Percentiles rank a stretch among this genome's conserved stretches.
Conservation (phyloP, 2,888 invertebrate species). For the Napeogenes sylphis region DNA sequence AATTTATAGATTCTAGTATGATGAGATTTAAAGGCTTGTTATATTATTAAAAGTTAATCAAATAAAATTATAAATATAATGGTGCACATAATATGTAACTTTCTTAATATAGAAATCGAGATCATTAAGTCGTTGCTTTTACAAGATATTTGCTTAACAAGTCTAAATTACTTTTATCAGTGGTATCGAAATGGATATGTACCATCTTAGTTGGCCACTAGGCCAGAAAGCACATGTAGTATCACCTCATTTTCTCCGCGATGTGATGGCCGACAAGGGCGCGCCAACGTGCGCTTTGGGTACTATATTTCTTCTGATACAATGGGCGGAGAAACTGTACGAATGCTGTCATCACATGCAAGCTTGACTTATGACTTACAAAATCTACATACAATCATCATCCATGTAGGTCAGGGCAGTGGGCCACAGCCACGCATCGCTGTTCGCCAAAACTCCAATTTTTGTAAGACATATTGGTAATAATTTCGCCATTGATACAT, state of each 20-base stretch:
- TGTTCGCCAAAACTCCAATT: constrained; percentile 12
- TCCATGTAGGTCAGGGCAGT: constrained; percentile 71
- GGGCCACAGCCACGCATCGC: constrained; percentile 52
- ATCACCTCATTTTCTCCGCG: constrained; percentile 67
- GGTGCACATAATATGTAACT: not conserved
- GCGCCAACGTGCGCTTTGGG: constrained; percentile 36
- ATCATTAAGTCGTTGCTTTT: not conserved
- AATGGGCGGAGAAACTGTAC: constrained; percentile 67
- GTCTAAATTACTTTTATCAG: constrained; percentile 8
- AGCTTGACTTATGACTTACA: constrained; percentile 68
- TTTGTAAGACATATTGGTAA: not conserved
- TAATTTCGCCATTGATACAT: not conserved
- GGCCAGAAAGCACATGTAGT: constrained; percentile 58
- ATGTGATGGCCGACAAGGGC: constrained; percentile 40
- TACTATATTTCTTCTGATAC: constrained; percentile 36
- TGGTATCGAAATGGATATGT: constrained; percentile 27
- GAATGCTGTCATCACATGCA: constrained; percentile 66
- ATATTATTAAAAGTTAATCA: no score
- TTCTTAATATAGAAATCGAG: constrained; percentile 4
- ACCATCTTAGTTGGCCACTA: constrained; percentile 61
- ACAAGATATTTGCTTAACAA: not conserved
- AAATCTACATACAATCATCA: constrained; percentile 76
- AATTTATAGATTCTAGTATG: no score
- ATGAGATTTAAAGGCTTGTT: no score
- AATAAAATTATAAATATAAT: no score